These are phyloP conservation scores for Sialis lutaria DNA, from an alignment of 2,888 invertebrate genomes.

Conservation along the genomic window DNA sequence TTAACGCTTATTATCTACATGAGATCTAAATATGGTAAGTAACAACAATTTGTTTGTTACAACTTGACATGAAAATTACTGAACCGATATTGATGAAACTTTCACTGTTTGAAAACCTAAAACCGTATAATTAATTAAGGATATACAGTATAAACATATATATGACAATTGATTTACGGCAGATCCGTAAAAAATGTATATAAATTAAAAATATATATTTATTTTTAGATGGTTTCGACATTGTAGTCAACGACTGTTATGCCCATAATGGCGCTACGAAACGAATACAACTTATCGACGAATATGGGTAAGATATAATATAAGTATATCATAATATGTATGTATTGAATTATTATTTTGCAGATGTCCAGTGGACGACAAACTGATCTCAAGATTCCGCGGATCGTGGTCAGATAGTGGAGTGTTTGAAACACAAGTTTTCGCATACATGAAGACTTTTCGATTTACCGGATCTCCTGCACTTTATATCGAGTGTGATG, in stretches of 20 bases:
- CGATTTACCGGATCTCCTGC: conserved; percentile 88
- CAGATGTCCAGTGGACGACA: conserved; percentile 84
- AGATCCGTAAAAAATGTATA: neutral
- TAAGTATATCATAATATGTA: neutral
- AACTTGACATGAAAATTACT: neutral
- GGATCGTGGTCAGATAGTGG: conserved; percentile 88
- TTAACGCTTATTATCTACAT: conserved; percentile 84
- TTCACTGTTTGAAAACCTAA: too few species aligned
- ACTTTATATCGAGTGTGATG: conserved; percentile 86
- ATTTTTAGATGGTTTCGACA: conserved; percentile 76
- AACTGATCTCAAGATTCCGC: conserved; percentile 77
- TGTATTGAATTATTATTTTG: conserved; percentile 12
- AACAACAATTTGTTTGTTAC: conserved; percentile 1
- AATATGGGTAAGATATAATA: conserved; percentile 50
- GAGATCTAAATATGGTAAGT: conserved; percentile 82
- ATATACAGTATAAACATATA: neutral
- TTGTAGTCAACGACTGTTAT: conserved; percentile 85
- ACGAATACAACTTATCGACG: conserved; percentile 79
- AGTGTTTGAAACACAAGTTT: conserved; percentile 83
- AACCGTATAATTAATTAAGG: neutral
- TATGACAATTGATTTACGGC: neutral
- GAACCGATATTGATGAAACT: too few species aligned
- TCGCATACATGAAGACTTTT: conserved; percentile 89
- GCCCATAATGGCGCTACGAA: conserved; percentile 90
- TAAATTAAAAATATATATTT: conserved; percentile 7